Evolutionary conservation across 2,888 invertebrate genomes (phyloP), one percentile per base, ranked within the genome.

Genomic region (Matsumyia berberina): DNA sequence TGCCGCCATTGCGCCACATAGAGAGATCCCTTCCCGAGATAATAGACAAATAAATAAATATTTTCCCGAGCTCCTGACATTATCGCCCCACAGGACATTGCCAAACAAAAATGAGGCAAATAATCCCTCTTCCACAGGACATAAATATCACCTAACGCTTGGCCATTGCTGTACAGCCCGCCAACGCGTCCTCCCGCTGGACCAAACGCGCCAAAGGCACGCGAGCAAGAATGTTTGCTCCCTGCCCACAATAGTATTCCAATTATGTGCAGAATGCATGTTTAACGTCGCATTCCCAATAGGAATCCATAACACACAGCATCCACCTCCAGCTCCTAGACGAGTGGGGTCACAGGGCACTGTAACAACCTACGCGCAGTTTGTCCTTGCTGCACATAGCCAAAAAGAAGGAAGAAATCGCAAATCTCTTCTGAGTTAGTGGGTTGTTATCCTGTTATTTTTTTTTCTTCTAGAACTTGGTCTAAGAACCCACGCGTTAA

Each of bases 201-300:
- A 60, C 42, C 12, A 9, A 49, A 64, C 49, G 24, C 12, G 24
- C n/a, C n/a, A 19, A 46, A 49, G 64, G 64, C 49, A 33, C 24
- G 49, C 19, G 29, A 29, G 29, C 4, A 12, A 24, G 9, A 51
- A 29, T 64, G n/a, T 49, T 29, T 24, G n/a, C 49, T 17, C 29
- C 46, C 46, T 35, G 35, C 49, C 49, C 49, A 72, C 58, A 62
- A 42, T 17, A 42, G 24, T 42, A 62, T 73, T 58, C 58, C 70
- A 58, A 51, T 73, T 73, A 62, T 62, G 51, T 73, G 73, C 42
- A 62, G 33, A 62, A 53, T 73, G 62, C 62, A 73, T 73, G 62
- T 72, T 72, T 60, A 35, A 19, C 46, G 57, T 37, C 62, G 35
- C n/a, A 53, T 9, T 17, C 39, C 37, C 51, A 60, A 33, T 35